Conservation (phyloP, 2,888 invertebrate species). For the Tryphoninae sp. region DNA sequence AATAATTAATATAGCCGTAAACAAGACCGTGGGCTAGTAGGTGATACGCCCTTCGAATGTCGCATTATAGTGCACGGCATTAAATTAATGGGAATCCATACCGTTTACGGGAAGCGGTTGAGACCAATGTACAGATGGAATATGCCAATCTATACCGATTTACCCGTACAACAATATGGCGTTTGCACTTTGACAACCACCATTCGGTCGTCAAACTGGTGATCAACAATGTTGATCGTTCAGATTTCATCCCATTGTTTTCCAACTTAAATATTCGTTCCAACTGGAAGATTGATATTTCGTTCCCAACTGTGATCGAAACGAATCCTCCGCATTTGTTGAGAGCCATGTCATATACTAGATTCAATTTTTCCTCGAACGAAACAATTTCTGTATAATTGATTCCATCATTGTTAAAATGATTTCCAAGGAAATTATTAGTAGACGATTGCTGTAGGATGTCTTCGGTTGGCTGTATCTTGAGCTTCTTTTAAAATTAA, state of each 20-base stretch:
- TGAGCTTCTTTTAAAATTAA: not conserved
- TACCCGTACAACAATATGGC: not conserved
- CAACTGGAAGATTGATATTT: too few relatives aligned
- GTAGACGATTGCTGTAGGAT: too few relatives aligned
- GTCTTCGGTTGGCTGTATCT: not conserved
- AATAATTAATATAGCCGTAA: conserved; percentile 80
- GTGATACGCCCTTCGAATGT: conserved; percentile 41
- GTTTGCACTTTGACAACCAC: too few relatives aligned
- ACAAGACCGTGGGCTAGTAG: conserved; percentile 71
- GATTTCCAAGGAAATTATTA: too few relatives aligned
- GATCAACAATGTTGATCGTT: not conserved
- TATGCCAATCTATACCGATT: not conserved
- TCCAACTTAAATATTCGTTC: not conserved
- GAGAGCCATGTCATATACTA: too few relatives aligned
- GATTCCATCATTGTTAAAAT: too few relatives aligned
- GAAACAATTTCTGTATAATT: too few relatives aligned
- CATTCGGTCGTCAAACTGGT: too few relatives aligned
- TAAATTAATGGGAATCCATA: conserved; percentile 76
- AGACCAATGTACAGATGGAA: not conserved
- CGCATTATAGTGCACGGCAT: conserved; percentile 74
- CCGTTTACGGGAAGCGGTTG: not conserved
- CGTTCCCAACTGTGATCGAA: too few relatives aligned
- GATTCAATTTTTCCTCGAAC: too few relatives aligned
- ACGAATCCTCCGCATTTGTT: too few relatives aligned
- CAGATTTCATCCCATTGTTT: not conserved